These are phyloP conservation scores for Rhea americana DNA, from an alignment of 2,113 vertebrate genomes.

Conservation along the genomic window DNA sequence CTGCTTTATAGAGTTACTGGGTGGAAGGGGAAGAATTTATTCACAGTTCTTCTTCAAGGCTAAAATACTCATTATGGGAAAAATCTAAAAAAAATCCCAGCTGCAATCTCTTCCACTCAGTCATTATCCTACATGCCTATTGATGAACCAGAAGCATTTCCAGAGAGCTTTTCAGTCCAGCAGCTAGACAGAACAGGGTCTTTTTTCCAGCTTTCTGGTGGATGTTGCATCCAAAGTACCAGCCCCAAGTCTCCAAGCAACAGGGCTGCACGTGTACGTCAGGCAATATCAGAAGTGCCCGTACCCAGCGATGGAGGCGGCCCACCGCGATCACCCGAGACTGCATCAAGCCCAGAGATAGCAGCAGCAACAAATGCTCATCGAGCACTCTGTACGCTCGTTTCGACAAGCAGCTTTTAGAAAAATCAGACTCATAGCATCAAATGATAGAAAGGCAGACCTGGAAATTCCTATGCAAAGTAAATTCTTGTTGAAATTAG, in stretches of 20 bases:
- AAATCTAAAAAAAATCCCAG: background rate
- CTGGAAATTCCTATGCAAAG: background rate
- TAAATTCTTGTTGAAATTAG: background rate
- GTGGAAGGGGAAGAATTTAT: background rate
- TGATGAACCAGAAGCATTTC: conserved; percentile 1
- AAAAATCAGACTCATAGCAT: background rate
- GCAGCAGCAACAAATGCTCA: background rate
- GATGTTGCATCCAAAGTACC: background rate
- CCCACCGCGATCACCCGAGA: background rate
- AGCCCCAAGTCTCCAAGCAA: background rate
- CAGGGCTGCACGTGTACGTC: background rate
- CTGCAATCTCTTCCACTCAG: background rate
- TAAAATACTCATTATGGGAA: conserved; percentile 42
- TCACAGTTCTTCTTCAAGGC: conserved; percentile 27
- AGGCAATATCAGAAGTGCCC: background rate
- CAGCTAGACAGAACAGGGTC: conserved; percentile 34
- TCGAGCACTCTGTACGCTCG: rapidly evolving
- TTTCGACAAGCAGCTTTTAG: rapidly evolving
- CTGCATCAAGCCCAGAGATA: background rate
- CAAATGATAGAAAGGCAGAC: background rate
- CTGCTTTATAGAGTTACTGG: background rate
- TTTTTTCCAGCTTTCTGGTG: conserved; percentile 8
- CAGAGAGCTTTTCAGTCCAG: conserved; percentile 41
- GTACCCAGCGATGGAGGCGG: rapidly evolving
- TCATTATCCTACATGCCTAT: background rate